These are phyloP conservation scores for Aphaenogaster rudis DNA, from an alignment of 1,140 invertebrate species.

Conservation along the genomic window DNA sequence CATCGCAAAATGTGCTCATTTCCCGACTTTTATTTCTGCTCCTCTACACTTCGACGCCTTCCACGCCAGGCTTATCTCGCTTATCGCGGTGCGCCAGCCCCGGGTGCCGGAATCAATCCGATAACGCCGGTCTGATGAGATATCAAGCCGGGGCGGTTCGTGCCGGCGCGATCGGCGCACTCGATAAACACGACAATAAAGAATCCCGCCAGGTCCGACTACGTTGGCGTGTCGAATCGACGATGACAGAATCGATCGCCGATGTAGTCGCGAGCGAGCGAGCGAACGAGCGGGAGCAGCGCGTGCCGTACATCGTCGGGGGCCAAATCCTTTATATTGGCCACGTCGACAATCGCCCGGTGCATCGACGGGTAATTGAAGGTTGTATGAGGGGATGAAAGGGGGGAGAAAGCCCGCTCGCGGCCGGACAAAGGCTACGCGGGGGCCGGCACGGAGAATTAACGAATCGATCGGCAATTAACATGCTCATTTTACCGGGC, in stretches of 20 bases:
- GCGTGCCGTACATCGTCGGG: constrained; percentile 14
- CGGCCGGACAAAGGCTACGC: constrained; percentile 43
- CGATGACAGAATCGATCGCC: constrained; percentile 59
- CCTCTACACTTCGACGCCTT: constrained; percentile 1
- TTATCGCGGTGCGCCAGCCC: constrained; percentile 33
- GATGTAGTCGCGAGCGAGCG: constrained; percentile 7
- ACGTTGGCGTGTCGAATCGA: constrained; percentile 51
- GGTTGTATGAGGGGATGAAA: constrained; percentile 6
- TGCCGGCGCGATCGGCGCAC: constrained; percentile 32
- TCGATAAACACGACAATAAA: constrained; percentile 70
- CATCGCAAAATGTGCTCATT: not conserved
- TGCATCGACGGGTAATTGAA: constrained; percentile 47
- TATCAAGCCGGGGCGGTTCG: constrained; percentile 58
- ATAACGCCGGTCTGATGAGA: constrained; percentile 63
- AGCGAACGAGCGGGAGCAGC: not conserved
- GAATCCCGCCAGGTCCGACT: constrained; percentile 58
- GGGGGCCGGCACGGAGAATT: constrained; percentile 41
- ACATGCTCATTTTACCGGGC: constrained; percentile 55
- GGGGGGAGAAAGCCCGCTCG: constrained; percentile 36
- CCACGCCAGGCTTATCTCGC: constrained; percentile 29
- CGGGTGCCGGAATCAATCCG: constrained; percentile 62
- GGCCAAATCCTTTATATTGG: constrained; percentile 43
- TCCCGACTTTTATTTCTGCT: not conserved
- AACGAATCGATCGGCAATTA: constrained; percentile 66
- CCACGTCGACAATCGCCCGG: constrained; percentile 22